These are phyloP conservation scores for Melanostoma scalare DNA, from an alignment of 2,888 invertebrate species.

Conservation along the genomic window DNA sequence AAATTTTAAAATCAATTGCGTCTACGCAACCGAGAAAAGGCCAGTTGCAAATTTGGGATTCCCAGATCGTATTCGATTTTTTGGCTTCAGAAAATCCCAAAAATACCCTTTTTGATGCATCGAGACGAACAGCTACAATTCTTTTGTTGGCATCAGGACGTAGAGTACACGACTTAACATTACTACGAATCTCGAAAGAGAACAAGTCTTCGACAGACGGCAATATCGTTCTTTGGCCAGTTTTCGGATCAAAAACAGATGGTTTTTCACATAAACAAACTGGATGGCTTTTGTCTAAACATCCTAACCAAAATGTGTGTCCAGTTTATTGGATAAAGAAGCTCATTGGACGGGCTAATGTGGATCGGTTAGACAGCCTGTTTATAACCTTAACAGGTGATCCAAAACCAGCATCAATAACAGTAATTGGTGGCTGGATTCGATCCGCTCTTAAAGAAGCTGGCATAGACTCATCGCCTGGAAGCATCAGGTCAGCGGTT, in stretches of 20 bases:
- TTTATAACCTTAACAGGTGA: conserved; percentile 12
- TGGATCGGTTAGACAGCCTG: background rate
- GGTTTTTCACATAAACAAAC: conserved; percentile 20
- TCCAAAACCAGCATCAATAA: conserved; percentile 26
- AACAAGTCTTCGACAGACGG: conserved; percentile 19
- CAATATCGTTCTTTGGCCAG: conserved; percentile 17
- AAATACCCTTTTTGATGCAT: conserved; percentile 22
- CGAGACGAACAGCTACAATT: conserved; percentile 22
- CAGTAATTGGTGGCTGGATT: conserved; percentile 41
- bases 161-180: conserved; percentile 37
- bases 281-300: conserved; percentile 27
- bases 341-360: conserved; percentile 6
- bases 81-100: conserved; percentile 17
- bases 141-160: conserved; percentile 25
- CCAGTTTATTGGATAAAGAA: conserved; percentile 16
- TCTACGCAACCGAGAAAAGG: conserved; percentile 26
- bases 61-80: conserved; percentile 42
- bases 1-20: conserved; percentile 26
- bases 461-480: no score
- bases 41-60: conserved; percentile 37
- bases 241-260: conserved; percentile 43
- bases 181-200: conserved; percentile 25
- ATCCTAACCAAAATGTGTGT: conserved; percentile 33
- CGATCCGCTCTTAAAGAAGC: conserved; percentile 11
- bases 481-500: no score